Percentiles rank a stretch among this genome's conserved stretches.
Evolutionary conservation across 2,888 invertebrate species (phyloP).

Genomic region (Cremastobaeus sp.): DNA sequence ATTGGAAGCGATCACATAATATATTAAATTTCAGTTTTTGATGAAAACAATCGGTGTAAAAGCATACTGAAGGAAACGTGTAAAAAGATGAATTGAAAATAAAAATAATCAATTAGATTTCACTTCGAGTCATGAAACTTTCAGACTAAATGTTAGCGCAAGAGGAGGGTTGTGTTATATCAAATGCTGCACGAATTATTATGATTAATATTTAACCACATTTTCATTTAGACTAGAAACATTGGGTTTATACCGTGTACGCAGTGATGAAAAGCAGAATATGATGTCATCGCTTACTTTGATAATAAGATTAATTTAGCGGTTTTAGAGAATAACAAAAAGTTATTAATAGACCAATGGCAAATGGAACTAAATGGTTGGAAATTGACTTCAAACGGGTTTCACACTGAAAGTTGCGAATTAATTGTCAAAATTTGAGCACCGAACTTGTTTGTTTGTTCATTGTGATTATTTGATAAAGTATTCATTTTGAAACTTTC

Average conservation of each 20-base stretch:
- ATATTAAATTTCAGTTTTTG: too few relatives aligned
- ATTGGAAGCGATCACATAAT: too few relatives aligned
- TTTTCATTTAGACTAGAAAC: slow-evolving; percentile 14
- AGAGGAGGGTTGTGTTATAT: too few relatives aligned
- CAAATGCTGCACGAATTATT: slow-evolving; percentile 9
- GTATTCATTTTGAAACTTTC: too few relatives aligned
- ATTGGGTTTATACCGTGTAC: slow-evolving; percentile 9
- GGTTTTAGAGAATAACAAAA: slow-evolving; percentile 26
- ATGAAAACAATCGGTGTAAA: too few relatives aligned
- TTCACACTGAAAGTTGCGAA: slow-evolving; percentile 17
- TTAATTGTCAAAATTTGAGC: slow-evolving; percentile 29
- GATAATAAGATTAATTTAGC: slow-evolving; percentile 42
- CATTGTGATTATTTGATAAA: too few relatives aligned
- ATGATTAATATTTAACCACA: slow-evolving; percentile 13
- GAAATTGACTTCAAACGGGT: slow-evolving; percentile 30
- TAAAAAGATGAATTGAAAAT: too few relatives aligned
- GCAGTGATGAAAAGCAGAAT: slow-evolving; percentile 8
- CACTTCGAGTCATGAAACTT: too few relatives aligned
- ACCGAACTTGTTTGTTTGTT: too few relatives aligned
- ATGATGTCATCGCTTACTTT: slow-evolving; percentile 15
- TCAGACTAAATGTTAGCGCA: too few relatives aligned
- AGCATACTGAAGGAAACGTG: too few relatives aligned
- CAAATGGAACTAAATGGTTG: slow-evolving; percentile 11
- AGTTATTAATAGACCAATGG: slow-evolving; percentile 14
- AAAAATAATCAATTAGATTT: too few relatives aligned